Conservation (phyloP, 2,888 invertebrate species). For the Watsonalla binaria region DNA sequence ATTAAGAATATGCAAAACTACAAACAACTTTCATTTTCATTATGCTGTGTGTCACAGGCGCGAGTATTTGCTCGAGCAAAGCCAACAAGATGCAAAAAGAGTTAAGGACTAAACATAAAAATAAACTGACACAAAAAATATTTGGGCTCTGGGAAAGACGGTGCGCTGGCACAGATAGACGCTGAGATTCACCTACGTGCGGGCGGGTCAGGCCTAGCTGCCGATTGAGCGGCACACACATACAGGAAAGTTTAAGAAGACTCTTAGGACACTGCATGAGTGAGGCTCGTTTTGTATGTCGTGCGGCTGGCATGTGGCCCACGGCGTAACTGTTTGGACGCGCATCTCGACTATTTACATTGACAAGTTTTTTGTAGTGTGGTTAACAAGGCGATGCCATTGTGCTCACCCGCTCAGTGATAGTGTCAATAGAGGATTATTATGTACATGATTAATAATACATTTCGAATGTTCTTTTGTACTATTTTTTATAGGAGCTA, state of each 20-base stretch:
- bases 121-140: slow-evolving; percentile 43
- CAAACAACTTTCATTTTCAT: slow-evolving; percentile 63
- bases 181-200: slow-evolving; percentile 42
- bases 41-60: slow-evolving; percentile 28
- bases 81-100: slow-evolving; percentile 44
- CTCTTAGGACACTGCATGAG: slow-evolving; percentile 29
- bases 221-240: slow-evolving; percentile 10
- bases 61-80: slow-evolving; percentile 23
- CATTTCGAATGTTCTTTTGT: slow-evolving; percentile 29
- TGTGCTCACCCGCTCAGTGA: slow-evolving; percentile 57
- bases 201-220: slow-evolving; percentile 18
- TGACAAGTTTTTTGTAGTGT: slow-evolving; percentile 67
- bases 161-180: slow-evolving; percentile 42
- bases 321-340: slow-evolving; percentile 39
- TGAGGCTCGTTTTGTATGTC: slow-evolving; percentile 16
- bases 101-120: slow-evolving; percentile 55
- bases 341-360: slow-evolving; percentile 53
- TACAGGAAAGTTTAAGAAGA: slow-evolving; percentile 17
- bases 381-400: slow-evolving; percentile 64
- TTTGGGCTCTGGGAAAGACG: slow-evolving; percentile 45
- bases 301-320: slow-evolving; percentile 42
- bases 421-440: slow-evolving; percentile 68
- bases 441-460: slow-evolving; percentile 56
- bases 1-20: slow-evolving; percentile 36
- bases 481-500: slow-evolving; percentile 21